Base-by-base conservation (phyloP, 2,113 vertebrate species). In the Cygnus buccinator region DNA sequence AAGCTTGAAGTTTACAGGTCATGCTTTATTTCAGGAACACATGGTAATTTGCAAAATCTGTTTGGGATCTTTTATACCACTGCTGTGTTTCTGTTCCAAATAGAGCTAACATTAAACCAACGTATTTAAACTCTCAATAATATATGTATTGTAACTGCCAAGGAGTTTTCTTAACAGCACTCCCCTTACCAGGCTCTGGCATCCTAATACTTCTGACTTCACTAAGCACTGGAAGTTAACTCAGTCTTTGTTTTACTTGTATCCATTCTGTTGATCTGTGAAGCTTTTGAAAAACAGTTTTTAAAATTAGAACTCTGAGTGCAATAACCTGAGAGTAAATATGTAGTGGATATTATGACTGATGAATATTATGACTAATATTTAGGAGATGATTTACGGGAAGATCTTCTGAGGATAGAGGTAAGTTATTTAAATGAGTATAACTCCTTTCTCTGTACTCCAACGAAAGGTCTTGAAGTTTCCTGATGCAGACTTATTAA, bases 141-240 rank as follows among this genome's bases (percentile, higher is more conserved):
- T 46, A 39, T 1, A n/a, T n/a, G 13, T 11, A 21, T 39, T 0
- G 0, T 63, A 73, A 87, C 19, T 3, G 12, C 5, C 13, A 61
- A 71, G 62, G 13, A 2, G 15, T 81, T 80, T 68, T 29, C 43
- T 71, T 67, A 41, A 46, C 10, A 48, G 10, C 37, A 26, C 59
- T 29, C 12, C 25, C 18, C 11, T 63, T 75, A 55, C 16, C 28
- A 84, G 86, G 62, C 8, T 74, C 28, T 28, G 9, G 4, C 37
- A 16, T 84, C 52, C 74, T 73, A 43, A 46, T 48, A 29, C 12
- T 59, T 92, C 33, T 4, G 2, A 50, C 12, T 83, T 86, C 23
- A 52, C 22, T 39, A 3, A 35, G 22, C 15, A 71, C 14, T 61
- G 48, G 74, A 81, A 81, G 54, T 41, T 79, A 48, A 82, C 65